Percentiles rank a stretch among this genome's conserved stretches.
Conservation (phyloP, 2,888 invertebrate genomes). For the Plebejus melissa region DNA sequence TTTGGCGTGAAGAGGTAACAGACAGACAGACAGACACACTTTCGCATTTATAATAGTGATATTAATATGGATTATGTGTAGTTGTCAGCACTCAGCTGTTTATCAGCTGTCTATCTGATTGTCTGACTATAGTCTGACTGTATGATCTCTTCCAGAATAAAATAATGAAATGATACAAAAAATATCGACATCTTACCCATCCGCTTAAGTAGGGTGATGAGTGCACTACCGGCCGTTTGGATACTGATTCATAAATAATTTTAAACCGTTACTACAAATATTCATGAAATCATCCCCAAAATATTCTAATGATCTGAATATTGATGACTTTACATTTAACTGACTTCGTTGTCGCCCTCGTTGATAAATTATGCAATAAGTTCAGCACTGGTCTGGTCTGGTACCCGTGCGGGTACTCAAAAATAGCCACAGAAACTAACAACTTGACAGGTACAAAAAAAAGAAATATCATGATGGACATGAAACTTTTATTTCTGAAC, state of each 20-base stretch:
- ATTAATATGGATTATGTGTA: too few species aligned
- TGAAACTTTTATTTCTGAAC: conserved; percentile 4
- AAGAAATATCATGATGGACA: neutral
- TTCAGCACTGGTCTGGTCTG: too few species aligned
- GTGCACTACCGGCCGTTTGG: conserved; percentile 16
- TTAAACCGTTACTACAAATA: conserved; percentile 32
- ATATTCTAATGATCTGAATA: conserved; percentile 36
- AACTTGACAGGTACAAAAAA: neutral
- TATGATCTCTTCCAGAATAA: too few species aligned
- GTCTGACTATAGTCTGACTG: too few species aligned
- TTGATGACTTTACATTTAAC: conserved; percentile 34
- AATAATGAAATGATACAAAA: neutral
- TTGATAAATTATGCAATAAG: conserved; percentile 12
- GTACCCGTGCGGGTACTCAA: too few species aligned
- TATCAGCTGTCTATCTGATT: too few species aligned
- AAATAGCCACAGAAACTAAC: too few species aligned
- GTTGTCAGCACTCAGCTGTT: too few species aligned
- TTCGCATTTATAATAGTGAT: too few species aligned
- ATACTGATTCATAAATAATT: conserved; percentile 20
- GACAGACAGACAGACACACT: too few species aligned
- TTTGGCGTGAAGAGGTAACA: too few species aligned
- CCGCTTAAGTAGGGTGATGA: conserved; percentile 7
- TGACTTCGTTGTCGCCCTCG: conserved; percentile 34
- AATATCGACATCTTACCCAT: conserved; percentile 1
- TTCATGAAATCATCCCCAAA: conserved; percentile 37